Evolutionary conservation across 1,140 invertebrate species (phyloP).

Genomic region (Lineus longissimus): DNA sequence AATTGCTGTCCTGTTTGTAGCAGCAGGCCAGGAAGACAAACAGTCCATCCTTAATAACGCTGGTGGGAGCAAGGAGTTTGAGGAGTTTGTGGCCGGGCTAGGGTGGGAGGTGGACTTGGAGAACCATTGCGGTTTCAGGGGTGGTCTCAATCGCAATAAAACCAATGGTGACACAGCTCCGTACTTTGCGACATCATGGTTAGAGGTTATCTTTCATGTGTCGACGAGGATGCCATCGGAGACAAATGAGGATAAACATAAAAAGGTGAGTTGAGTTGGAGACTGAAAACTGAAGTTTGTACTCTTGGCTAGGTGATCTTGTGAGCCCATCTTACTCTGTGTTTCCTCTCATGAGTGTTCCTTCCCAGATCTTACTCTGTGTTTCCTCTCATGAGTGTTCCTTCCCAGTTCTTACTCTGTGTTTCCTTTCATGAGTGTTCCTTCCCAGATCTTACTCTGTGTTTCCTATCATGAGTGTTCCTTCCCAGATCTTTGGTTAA

Average conservation of each 20-base stretch:
- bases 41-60: conserved; percentile 80
- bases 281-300: too few relatives aligned
- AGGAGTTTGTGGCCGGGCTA: conserved; percentile 83
- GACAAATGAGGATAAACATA: conserved; percentile 59
- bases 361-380: too few relatives aligned
- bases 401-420: too few relatives aligned
- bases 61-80: conserved; percentile 84
- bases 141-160: conserved; percentile 87
- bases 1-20: conserved; percentile 97
- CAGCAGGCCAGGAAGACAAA: conserved; percentile 93
- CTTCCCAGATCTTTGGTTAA: too few relatives aligned
- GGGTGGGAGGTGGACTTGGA: conserved; percentile 97
- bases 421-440: too few relatives aligned
- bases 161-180: conserved; percentile 88
- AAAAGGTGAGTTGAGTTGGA: conserved; percentile 77
- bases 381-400: too few relatives aligned
- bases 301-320: too few relatives aligned
- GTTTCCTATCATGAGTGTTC: too few relatives aligned
- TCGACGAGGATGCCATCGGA: conserved; percentile 95
- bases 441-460: too few relatives aligned
- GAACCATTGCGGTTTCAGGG: conserved; percentile 91
- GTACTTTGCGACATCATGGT: conserved; percentile 91
- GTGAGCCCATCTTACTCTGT: too few relatives aligned
- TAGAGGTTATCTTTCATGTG: conserved; percentile 92
- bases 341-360: too few relatives aligned